phyloP scores from a whole-genome alignment of 2,113 vertebrate genomes.

The Bettongia penicillata region DNA sequence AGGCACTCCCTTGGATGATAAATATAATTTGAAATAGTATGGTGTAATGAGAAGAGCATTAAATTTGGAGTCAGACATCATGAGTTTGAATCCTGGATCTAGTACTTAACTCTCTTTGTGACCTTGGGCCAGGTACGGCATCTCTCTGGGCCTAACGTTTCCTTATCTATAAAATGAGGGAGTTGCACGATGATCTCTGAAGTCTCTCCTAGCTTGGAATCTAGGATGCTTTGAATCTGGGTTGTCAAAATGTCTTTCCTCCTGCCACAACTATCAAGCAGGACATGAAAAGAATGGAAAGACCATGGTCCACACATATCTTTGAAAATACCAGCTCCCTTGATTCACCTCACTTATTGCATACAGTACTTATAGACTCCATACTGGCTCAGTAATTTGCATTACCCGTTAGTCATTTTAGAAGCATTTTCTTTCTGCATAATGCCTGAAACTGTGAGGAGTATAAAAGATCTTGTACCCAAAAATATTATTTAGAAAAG shows the following conservation, averaged over 20 bases:
- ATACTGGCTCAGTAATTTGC: slow-evolving; percentile 13
- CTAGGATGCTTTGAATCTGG: slow-evolving; percentile 9
- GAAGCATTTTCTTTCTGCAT: slow-evolving; percentile 52
- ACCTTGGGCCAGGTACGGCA: not conserved
- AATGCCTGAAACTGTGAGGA: slow-evolving; percentile 6
- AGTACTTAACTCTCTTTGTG: not conserved
- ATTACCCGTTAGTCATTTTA: slow-evolving; percentile 37
- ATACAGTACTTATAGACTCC: not conserved
- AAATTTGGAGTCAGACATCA: not conserved
- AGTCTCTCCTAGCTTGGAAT: not conserved
- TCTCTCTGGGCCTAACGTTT: not conserved
- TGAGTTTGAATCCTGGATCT: not conserved
- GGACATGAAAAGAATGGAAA: slow-evolving; percentile 35
- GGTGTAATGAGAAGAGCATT: not conserved
- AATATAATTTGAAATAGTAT: not conserved
- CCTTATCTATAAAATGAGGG: not conserved
- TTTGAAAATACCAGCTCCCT: slow-evolving; percentile 12
- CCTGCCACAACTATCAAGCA: slow-evolving; percentile 9
- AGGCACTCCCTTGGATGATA: slow-evolving; percentile 1
- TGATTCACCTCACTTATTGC: not conserved
- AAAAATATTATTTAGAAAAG: slow-evolving; percentile 47
- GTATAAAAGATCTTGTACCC: slow-evolving; percentile 69
- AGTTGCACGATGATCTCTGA: not conserved
- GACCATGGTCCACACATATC: not conserved
- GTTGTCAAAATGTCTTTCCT: slow-evolving; percentile 31